Evolutionary conservation across 2,797 vertebrate genomes (phyloP).

Genomic region (Craterocephalus amniculus): DNA sequence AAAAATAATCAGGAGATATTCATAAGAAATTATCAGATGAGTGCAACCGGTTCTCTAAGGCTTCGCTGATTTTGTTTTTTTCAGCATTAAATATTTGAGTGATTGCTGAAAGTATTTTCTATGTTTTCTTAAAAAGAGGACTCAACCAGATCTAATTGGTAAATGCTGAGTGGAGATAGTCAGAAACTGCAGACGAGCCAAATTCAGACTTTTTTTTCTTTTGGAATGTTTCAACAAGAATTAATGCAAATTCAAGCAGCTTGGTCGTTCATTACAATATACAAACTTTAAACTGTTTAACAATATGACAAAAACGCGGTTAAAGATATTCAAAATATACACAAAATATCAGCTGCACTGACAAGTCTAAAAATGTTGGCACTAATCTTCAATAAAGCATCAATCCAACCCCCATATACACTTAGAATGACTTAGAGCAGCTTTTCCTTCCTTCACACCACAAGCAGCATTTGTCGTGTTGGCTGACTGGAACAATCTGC

Average conservation of each 20-base stretch:
- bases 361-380: slow-evolving; percentile 28
- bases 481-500: slow-evolving; percentile 33
- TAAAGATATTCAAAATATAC: slow-evolving; percentile 5
- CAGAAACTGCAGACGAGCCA: no score
- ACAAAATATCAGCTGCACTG: not conserved
- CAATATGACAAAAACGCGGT: not conserved
- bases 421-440: slow-evolving; percentile 22
- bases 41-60: not conserved
- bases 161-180: not conserved
- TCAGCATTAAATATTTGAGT: no score
- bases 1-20: not conserved
- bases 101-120: not conserved
- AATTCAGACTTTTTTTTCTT: not conserved
- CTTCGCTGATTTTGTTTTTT: not conserved
- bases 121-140: not conserved
- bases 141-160: not conserved
- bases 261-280: not conserved
- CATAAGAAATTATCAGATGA: not conserved
- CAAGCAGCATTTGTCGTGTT: slow-evolving; percentile 35
- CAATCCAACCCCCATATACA: slow-evolving; percentile 34
- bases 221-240: not conserved
- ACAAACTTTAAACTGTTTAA: slow-evolving; percentile 10
- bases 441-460: slow-evolving; percentile 21
- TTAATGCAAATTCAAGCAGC: not conserved
- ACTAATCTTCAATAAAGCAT: slow-evolving; percentile 39